Conservation (phyloP, 2,113 vertebrate genomes). For the Eira barbara region DNA sequence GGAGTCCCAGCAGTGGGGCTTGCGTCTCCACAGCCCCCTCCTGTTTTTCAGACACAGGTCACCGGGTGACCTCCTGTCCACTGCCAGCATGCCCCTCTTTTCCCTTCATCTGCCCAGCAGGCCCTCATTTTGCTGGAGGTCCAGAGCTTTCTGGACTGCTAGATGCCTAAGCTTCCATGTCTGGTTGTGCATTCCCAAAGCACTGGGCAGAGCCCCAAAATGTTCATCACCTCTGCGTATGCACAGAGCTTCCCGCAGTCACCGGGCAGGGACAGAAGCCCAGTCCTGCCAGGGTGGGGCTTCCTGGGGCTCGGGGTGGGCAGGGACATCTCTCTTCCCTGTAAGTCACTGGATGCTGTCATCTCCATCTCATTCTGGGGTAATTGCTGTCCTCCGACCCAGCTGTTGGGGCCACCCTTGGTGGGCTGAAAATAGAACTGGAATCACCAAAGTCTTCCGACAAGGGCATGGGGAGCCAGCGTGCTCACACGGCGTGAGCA, state of each 20-base stretch:
- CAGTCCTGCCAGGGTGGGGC: neutral
- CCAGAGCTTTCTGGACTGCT: neutral
- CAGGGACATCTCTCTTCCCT: neutral
- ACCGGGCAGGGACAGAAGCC: neutral
- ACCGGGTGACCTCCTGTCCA: neutral
- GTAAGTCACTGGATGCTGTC: neutral
- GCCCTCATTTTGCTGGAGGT: neutral
- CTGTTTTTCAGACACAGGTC: neutral
- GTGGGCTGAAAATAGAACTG: neutral
- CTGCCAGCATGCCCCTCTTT: neutral
- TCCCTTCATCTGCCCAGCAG: neutral
- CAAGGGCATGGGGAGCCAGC: neutral
- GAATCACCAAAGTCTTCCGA: neutral
- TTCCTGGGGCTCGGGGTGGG: neutral
- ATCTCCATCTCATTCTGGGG: neutral
- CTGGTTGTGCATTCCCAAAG: neutral
- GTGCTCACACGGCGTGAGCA: rapidly evolving
- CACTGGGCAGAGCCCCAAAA: neutral
- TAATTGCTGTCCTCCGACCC: neutral
- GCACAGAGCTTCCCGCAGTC: neutral
- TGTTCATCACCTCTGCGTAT: neutral
- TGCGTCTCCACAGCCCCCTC: neutral
- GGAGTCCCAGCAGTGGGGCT: neutral
- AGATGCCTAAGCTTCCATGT: neutral
- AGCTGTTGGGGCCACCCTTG: neutral